These are phyloP conservation scores for Harpegnathos saltator DNA, from an alignment of 1,140 invertebrate species.

Conservation along the genomic window DNA sequence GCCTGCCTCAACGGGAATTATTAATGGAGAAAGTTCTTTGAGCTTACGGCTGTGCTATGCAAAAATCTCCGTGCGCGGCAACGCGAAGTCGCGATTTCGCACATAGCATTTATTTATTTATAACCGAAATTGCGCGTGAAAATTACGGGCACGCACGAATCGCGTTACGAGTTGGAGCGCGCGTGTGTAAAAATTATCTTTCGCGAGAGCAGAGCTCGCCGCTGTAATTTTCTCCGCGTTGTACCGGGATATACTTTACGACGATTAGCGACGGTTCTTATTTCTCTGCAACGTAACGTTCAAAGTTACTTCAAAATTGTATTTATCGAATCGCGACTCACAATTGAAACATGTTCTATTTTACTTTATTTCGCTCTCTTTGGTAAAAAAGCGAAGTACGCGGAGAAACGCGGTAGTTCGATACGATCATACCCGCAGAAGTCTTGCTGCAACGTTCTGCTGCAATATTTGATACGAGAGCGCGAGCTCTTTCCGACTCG, in stretches of 20 bases:
- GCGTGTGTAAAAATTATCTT: background rate
- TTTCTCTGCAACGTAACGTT: background rate
- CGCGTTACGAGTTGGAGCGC: background rate
- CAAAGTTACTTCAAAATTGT: background rate
- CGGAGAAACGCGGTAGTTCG: background rate
- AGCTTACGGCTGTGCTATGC: background rate
- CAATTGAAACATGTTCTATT: constrained; percentile 16
- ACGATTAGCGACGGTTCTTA: background rate
- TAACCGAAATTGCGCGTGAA: background rate
- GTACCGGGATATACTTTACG: background rate
- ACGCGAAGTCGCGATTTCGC: constrained; percentile 12
- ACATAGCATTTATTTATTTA: constrained; percentile 31
- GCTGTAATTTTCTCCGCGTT: background rate
- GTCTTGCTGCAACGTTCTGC: too few species aligned
- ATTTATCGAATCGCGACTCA: background rate
- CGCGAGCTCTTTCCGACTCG: background rate
- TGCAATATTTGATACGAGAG: background rate
- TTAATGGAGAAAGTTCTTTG: constrained; percentile 2
- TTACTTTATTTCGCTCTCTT: background rate
- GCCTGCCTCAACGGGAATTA: constrained; percentile 14
- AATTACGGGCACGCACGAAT: background rate
- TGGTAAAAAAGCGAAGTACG: background rate
- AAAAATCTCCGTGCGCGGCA: background rate
- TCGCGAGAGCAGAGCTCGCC: background rate
- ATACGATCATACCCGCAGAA: background rate